Conservation (phyloP, 2,888 invertebrate genomes). For the Harmothoe impar region DNA sequence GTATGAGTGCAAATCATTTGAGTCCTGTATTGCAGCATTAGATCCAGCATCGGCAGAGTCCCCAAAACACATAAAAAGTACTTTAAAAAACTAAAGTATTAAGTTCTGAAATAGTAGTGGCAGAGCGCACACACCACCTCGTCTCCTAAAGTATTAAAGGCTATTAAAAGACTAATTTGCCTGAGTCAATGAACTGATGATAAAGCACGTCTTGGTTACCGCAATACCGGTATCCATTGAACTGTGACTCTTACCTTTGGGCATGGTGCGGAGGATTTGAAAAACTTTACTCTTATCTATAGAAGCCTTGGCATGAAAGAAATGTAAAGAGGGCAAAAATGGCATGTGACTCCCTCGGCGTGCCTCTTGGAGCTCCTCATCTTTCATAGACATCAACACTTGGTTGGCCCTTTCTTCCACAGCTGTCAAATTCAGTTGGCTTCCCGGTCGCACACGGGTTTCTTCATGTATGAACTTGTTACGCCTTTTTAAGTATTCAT, state of each 20-base stretch:
- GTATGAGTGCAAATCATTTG: too few species aligned
- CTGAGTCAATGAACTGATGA: too few species aligned
- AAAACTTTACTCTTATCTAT: conserved; percentile 74
- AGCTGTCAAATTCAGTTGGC: conserved; percentile 70
- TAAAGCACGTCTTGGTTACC: too few species aligned
- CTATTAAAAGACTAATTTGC: too few species aligned
- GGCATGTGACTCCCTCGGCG: background rate
- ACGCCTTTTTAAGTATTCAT: conserved; percentile 63
- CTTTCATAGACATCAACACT: conserved; percentile 72
- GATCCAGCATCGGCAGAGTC: too few species aligned
- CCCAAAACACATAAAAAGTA: too few species aligned
- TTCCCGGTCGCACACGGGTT: conserved; percentile 70
- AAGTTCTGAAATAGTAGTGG: too few species aligned
- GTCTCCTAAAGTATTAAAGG: too few species aligned
- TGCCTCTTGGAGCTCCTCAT: conserved; percentile 54
- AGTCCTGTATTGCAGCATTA: too few species aligned
- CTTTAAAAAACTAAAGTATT: too few species aligned
- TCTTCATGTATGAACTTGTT: conserved; percentile 70
- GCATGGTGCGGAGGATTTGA: conserved; percentile 74
- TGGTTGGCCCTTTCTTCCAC: conserved; percentile 72
- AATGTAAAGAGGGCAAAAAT: conserved; percentile 69
- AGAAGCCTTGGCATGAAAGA: conserved; percentile 69
- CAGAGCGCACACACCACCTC: too few species aligned
- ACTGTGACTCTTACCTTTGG: conserved; percentile 73
- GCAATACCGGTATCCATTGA: too few species aligned